These are phyloP conservation scores for Dynastes tityus DNA, from an alignment of 2,888 invertebrate species.

Conservation along the genomic window DNA sequence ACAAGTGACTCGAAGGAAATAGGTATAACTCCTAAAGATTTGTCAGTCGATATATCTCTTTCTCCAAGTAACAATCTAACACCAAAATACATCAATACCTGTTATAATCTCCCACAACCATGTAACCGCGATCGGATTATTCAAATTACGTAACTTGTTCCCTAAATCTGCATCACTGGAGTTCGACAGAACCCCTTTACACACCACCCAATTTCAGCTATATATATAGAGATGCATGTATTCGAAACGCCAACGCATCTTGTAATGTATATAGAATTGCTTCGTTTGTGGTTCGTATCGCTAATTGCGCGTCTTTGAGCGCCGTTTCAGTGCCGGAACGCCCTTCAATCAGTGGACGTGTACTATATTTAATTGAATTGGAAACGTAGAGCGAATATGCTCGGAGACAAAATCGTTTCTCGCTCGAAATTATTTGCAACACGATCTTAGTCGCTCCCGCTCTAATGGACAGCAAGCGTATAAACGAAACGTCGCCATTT, in stretches of 20 bases:
- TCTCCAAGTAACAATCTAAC: no score
- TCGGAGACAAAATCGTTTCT: not conserved
- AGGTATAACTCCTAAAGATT: no score
- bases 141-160: not conserved
- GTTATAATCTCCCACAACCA: not conserved
- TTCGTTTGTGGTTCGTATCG: constrained; percentile 6
- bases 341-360: not conserved
- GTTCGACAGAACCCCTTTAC: not conserved
- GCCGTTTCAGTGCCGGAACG: not conserved
- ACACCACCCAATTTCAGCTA: not conserved
- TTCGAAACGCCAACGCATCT: not conserved
- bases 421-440: not conserved
- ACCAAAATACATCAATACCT: not conserved
- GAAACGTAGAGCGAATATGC: not conserved
- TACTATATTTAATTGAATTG: not conserved
- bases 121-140: not conserved
- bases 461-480: not conserved
- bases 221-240: not conserved
- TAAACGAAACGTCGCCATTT: constrained; percentile 37
- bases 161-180: not conserved
- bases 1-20: no score
- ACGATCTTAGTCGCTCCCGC: not conserved
- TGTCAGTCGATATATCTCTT: no score
- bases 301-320: constrained; percentile 13
- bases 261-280: not conserved